Percentiles rank a stretch among this genome's conserved stretches.
phyloP scores from a whole-genome alignment of 2,888 invertebrate genomes.

The Cerastis leucographa region DNA sequence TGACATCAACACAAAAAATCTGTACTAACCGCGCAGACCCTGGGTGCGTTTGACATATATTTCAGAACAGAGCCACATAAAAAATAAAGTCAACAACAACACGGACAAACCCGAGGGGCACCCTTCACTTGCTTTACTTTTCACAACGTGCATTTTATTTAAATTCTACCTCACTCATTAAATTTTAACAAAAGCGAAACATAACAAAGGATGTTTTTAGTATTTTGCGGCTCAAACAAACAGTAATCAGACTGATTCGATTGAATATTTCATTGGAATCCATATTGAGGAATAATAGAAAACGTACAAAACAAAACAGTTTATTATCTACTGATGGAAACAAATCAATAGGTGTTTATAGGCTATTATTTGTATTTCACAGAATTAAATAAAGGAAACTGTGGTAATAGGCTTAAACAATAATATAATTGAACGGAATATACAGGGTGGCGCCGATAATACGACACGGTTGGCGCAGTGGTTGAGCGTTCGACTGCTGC shows the following conservation, averaged over 20 bases:
- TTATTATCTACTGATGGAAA: background rate
- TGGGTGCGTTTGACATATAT: slow-evolving; percentile 42
- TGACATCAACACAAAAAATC: background rate
- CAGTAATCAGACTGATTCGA: background rate
- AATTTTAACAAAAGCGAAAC: slow-evolving; percentile 18
- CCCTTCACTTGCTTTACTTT: slow-evolving; percentile 38
- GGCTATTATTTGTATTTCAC: background rate
- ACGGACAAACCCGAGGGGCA: slow-evolving; percentile 10
- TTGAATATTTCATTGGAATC: slow-evolving; percentile 7
- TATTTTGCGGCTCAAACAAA: slow-evolving; percentile 9
- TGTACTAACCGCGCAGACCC: background rate
- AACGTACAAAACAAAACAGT: background rate
- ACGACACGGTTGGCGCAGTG: no score
- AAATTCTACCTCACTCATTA: slow-evolving; percentile 32
- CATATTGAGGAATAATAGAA: background rate
- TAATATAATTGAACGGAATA: background rate
- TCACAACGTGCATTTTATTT: slow-evolving; percentile 43
- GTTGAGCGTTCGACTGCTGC: no score
- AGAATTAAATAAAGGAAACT: background rate
- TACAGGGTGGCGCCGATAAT: no score
- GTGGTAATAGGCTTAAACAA: background rate
- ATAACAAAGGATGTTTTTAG: slow-evolving; percentile 9
- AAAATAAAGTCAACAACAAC: slow-evolving; percentile 37
- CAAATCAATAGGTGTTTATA: background rate
- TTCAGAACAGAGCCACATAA: slow-evolving; percentile 28